phyloP scores from a whole-genome alignment of 2,888 invertebrate species.

The Leucoma salicis region DNA sequence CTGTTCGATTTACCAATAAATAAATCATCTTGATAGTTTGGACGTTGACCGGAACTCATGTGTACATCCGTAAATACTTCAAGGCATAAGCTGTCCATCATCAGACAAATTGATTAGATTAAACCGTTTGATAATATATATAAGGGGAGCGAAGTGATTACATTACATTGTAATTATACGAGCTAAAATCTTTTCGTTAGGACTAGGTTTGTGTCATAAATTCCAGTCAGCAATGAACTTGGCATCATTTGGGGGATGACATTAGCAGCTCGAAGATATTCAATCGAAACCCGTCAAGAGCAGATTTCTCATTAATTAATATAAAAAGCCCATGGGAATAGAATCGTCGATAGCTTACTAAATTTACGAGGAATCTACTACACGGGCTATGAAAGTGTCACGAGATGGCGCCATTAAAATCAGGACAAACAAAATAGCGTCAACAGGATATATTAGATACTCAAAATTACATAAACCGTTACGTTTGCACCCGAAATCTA shows the following conservation, averaged over 20 bases:
- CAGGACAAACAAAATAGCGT: conserved; percentile 4
- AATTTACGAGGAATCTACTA: neutral
- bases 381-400: neutral
- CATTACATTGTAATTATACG: too few species aligned
- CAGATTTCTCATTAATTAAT: too few species aligned
- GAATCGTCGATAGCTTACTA: too few species aligned
- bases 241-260: too few species aligned
- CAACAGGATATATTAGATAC: conserved; percentile 12
- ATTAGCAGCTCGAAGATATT: too few species aligned
- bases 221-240: too few species aligned
- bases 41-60: conserved; percentile 16
- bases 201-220: too few species aligned
- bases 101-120: conserved; percentile 9
- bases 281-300: too few species aligned
- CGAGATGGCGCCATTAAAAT: conserved; percentile 2
- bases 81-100: conserved; percentile 3
- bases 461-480: conserved; percentile 6
- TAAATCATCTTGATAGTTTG: conserved; percentile 27
- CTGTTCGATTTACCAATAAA: conserved; percentile 10
- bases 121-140: neutral
- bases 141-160: neutral
- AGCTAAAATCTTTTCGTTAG: too few species aligned
- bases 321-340: too few species aligned
- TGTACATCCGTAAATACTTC: conserved; percentile 10
- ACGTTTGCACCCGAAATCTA: conserved; percentile 11